These are phyloP conservation scores for Archips xylosteana DNA, from an alignment of 2,888 invertebrate genomes.

Conservation along the genomic window DNA sequence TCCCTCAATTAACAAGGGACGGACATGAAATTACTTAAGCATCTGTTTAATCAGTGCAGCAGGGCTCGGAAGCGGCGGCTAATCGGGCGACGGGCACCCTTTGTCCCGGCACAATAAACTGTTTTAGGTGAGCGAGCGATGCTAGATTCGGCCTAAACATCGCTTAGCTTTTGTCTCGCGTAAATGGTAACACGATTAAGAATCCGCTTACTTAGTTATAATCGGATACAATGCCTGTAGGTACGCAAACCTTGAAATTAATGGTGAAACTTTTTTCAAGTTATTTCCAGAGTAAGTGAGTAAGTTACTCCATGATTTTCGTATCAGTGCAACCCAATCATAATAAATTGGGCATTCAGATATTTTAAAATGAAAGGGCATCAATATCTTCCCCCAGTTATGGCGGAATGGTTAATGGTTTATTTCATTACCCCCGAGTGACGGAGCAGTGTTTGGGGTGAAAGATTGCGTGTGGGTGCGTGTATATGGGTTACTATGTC, in stretches of 20 bases:
- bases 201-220: background rate
- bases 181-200: slow-evolving; percentile 11
- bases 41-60: slow-evolving; percentile 69
- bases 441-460: slow-evolving; percentile 31
- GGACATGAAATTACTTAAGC: slow-evolving; percentile 75
- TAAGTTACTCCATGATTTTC: slow-evolving; percentile 1
- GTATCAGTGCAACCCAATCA: background rate
- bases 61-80: slow-evolving; percentile 43
- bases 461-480: slow-evolving; percentile 33
- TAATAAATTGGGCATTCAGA: slow-evolving; percentile 17
- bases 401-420: slow-evolving; percentile 39
- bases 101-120: slow-evolving; percentile 57
- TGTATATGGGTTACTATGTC: slow-evolving; percentile 38
- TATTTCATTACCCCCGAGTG: slow-evolving; percentile 40
- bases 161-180: slow-evolving; percentile 17
- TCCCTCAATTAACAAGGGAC: slow-evolving; percentile 78
- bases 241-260: background rate
- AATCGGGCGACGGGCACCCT: slow-evolving; percentile 50
- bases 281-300: background rate
- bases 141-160: slow-evolving; percentile 18
- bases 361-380: slow-evolving; percentile 25
- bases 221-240: background rate
- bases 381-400: slow-evolving; percentile 31
- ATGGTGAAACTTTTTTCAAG: background rate
- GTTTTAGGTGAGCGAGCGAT: slow-evolving; percentile 51